These are phyloP conservation scores for Oasisia sp. DNA, from an alignment of 2,888 invertebrate genomes.

Conservation along the genomic window DNA sequence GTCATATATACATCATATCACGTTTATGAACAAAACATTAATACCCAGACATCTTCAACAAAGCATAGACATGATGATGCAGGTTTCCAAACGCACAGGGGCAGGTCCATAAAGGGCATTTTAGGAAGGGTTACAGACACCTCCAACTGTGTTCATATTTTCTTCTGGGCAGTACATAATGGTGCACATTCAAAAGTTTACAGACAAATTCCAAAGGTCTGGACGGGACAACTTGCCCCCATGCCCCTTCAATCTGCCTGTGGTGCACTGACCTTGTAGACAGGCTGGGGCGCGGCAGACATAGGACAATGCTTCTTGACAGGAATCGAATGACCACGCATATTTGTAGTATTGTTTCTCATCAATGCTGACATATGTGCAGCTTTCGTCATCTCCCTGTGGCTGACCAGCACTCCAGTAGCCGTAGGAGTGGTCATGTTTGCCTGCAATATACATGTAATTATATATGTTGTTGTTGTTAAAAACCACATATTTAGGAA, in stretches of 20 bases:
- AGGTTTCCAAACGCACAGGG: no score
- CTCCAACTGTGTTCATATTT: no score
- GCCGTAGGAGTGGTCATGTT: background rate
- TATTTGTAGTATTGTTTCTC: background rate
- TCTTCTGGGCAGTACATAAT: no score
- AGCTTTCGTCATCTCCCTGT: background rate
- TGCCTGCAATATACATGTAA: background rate
- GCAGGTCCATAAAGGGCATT: no score
- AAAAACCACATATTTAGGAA: background rate
- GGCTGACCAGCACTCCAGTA: background rate
- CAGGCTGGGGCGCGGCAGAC: conserved; percentile 6
- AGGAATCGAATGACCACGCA: background rate
- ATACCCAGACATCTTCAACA: no score
- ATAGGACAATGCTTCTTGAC: background rate
- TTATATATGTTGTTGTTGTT: background rate
- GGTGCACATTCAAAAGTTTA: no score
- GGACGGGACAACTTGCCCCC: background rate
- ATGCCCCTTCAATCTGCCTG: background rate
- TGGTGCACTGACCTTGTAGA: background rate
- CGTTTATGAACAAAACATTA: background rate
- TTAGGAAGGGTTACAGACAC: no score
- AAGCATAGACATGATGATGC: no score
- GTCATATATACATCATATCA: background rate
- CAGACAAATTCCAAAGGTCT: background rate
- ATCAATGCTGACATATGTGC: background rate